A percentile compares a stretch with the other conserved stretches of the same genome.
Evolutionary conservation across 2,888 invertebrate genomes (phyloP).

Genomic region (Chymomyza amoena): DNA sequence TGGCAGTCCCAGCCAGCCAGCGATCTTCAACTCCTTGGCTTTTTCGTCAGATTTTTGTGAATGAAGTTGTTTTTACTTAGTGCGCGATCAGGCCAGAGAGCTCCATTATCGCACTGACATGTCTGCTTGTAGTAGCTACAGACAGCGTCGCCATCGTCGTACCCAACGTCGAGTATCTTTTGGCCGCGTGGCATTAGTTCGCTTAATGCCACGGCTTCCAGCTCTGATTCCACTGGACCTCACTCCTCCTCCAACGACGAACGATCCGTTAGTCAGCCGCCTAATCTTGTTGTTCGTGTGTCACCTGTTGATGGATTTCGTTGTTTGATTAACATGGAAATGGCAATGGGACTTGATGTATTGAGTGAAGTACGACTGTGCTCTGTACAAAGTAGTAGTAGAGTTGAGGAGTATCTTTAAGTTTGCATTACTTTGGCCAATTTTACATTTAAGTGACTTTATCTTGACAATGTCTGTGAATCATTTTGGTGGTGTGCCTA

Average conservation of each 20-base stretch:
- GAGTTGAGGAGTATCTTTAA: neutral
- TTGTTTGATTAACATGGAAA: constrained; percentile 72
- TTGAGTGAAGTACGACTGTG: constrained; percentile 48
- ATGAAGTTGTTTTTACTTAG: constrained; percentile 65
- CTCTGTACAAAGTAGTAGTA: neutral
- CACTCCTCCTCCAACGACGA: neutral
- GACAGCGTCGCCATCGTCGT: neutral
- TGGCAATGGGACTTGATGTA: constrained; percentile 59
- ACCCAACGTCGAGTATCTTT: neutral
- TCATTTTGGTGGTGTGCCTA: neutral
- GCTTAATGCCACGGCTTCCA: constrained; percentile 1
- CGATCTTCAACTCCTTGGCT: constrained; percentile 2
- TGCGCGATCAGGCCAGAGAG: constrained; percentile 40
- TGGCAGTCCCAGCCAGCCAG: neutral
- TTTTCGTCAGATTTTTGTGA: constrained; percentile 69
- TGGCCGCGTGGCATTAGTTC: neutral
- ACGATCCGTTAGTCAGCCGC: constrained; percentile 9
- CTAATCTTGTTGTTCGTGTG: constrained; percentile 52
- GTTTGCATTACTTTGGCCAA: neutral
- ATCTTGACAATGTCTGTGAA: constrained; percentile 16
- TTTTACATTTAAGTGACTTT: constrained; percentile 56
- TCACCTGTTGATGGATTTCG: constrained; percentile 72
- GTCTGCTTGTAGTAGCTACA: constrained; percentile 41
- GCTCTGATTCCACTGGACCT: neutral
- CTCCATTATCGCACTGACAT: constrained; percentile 75